Base-by-base conservation (phyloP, 2,888 invertebrate species). In the Notodonta dromedarius region DNA sequence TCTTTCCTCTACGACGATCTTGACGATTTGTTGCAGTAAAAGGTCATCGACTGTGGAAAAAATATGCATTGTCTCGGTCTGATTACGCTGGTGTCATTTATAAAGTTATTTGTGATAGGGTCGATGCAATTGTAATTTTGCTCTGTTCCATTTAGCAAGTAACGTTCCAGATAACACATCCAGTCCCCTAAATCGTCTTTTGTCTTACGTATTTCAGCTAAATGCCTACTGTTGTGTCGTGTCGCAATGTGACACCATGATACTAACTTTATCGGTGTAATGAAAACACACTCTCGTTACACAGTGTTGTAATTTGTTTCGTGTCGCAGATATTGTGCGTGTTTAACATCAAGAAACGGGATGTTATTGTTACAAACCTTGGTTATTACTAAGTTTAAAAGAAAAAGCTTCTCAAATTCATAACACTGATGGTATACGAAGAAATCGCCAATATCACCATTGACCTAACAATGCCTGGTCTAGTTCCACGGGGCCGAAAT, bases 51-150 rank as follows among this genome's bases (percentile, higher is more conserved):
- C 62, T 60, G 52, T 63, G 59, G 48, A 65, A 75, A 68, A 74
- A 71, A 62, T 56, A 58, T 51, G 56, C 63, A 71, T 60, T 68
- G 76, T 73, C 63, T 61, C 74, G 73, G 67, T 76, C 76, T 70
- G 71, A 76, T 76, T 69, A 54, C 61, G 65, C 57, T 60, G 57
- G n/a, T 63, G 59, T 73, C 71, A 65, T 71, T 67, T 67, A 69
- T 65, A 66, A 69, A 69, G 57, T 62, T 62, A 63, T 63, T 65
- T 58, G 54, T 60, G 70, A 70, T 72, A 67, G 72, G 62, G 72
- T 68, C 63, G 35, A 32, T 66, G 60, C 60, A 62, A 66, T 60
- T 67, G 62, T 32, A 67, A 50, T 58, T 52, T 62, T 53, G 56
- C 55, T 59, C 60, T 65, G 59, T 57, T 59, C 56, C 56, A 44